These are phyloP conservation scores for Drosophila bocki DNA, from an alignment of 1,140 invertebrate genomes.

Conservation along the genomic window DNA sequence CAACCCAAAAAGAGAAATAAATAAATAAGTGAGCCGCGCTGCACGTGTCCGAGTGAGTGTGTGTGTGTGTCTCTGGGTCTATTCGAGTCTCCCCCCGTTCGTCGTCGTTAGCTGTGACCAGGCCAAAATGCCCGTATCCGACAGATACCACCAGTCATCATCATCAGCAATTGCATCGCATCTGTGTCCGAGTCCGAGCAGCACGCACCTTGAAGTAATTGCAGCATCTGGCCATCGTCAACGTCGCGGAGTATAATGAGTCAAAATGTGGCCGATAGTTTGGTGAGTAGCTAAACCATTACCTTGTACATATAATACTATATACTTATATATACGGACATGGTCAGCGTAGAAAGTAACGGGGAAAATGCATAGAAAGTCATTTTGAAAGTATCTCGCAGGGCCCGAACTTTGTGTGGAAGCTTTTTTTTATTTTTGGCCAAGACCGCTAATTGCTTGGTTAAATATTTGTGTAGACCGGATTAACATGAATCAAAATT, in stretches of 20 bases:
- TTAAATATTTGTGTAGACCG: conserved; percentile 45
- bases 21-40: conserved; percentile 41
- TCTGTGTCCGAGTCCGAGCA: conserved; percentile 70
- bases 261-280: conserved; percentile 85
- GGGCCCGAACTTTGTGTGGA: conserved; percentile 28
- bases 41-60: conserved; percentile 35
- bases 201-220: conserved; percentile 77
- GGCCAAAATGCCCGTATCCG: conserved; percentile 76
- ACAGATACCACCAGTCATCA: conserved; percentile 69
- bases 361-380: conserved; percentile 62
- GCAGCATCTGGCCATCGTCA: conserved; percentile 66
- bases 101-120: conserved; percentile 53
- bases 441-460: conserved; percentile 58
- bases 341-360: conserved; percentile 53
- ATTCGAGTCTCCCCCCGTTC: conserved; percentile 50
- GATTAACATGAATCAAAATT: conserved; percentile 4
- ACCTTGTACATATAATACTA: conserved; percentile 9
- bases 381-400: conserved; percentile 51
- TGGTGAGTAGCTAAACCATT: conserved; percentile 72
- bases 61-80: conserved; percentile 10
- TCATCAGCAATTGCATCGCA: conserved; percentile 65
- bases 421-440: conserved; percentile 8
- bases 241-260: conserved; percentile 72
- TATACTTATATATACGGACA: conserved; percentile 12
- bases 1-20: conserved; percentile 55